These are phyloP conservation scores for Mimachlamys varia DNA, from an alignment of 2,888 invertebrate species.

Conservation along the genomic window DNA sequence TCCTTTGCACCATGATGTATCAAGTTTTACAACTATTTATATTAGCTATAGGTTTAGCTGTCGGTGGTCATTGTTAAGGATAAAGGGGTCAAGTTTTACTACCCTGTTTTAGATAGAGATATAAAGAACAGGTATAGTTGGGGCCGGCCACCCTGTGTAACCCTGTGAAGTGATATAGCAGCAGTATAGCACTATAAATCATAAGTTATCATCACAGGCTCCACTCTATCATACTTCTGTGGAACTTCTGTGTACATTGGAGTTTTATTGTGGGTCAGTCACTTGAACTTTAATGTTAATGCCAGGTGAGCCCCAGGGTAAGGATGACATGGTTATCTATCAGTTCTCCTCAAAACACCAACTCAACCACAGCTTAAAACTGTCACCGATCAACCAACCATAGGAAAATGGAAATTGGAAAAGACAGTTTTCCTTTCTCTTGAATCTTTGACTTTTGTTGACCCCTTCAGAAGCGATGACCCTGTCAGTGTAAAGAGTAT, in stretches of 20 bases:
- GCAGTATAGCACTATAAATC: neutral
- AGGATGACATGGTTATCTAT: neutral
- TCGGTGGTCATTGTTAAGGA: too few species aligned
- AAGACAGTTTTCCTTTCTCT: neutral
- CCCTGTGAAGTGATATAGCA: neutral
- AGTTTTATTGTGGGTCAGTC: slow-evolving; percentile 14
- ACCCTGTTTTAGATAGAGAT: too few species aligned
- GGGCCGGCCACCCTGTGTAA: neutral
- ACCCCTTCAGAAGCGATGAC: neutral
- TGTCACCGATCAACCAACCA: neutral
- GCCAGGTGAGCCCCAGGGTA: neutral
- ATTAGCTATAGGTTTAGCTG: too few species aligned
- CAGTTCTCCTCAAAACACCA: neutral
- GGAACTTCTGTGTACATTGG: neutral
- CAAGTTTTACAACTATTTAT: too few species aligned
- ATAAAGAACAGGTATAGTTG: neutral
- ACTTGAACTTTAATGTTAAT: neutral
- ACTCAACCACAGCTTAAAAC: neutral
- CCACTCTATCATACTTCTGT: neutral
- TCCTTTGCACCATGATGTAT: too few species aligned
- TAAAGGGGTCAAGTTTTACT: too few species aligned
- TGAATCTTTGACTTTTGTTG: neutral
- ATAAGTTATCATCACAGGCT: neutral
- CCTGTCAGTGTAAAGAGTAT: neutral
- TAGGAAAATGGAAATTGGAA: slow-evolving; percentile 4